A percentile compares a stretch with the other conserved stretches of the same genome.
phyloP scores from a whole-genome alignment of 2,797 vertebrate species.

The Sorex maritimensis region DNA sequence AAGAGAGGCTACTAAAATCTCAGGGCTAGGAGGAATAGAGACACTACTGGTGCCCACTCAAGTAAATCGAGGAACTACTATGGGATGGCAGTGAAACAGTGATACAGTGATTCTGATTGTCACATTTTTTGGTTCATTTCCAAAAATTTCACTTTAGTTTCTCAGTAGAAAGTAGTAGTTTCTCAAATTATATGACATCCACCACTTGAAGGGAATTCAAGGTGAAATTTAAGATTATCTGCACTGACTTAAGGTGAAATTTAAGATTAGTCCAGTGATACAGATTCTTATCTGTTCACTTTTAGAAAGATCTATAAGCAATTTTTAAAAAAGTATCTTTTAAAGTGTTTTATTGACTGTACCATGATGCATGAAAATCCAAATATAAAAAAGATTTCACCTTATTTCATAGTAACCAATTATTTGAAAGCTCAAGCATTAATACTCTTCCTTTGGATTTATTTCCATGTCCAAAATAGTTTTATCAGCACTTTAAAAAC shows the following conservation, averaged over 20 bases:
- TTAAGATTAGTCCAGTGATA: background rate
- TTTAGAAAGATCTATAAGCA: background rate
- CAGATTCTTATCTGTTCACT: background rate
- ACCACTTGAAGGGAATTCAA: background rate
- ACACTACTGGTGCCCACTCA: too few species aligned
- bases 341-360: background rate
- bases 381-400: background rate
- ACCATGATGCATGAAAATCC: background rate
- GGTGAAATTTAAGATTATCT: background rate
- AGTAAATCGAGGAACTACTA: too few species aligned
- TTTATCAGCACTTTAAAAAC: background rate
- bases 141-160: too few species aligned
- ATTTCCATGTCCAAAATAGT: background rate
- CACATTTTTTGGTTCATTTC: background rate
- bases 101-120: too few species aligned
- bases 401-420: background rate
- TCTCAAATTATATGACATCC: too few species aligned
- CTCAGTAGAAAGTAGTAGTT: too few species aligned
- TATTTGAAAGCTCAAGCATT: background rate
- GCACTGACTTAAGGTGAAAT: background rate
- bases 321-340: background rate
- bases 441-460: background rate
- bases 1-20: too few species aligned
- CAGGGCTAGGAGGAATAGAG: too few species aligned
- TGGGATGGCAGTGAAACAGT: too few species aligned